Base-by-base conservation (phyloP, 2,113 vertebrate species). In the Lophotis ruficrista region DNA sequence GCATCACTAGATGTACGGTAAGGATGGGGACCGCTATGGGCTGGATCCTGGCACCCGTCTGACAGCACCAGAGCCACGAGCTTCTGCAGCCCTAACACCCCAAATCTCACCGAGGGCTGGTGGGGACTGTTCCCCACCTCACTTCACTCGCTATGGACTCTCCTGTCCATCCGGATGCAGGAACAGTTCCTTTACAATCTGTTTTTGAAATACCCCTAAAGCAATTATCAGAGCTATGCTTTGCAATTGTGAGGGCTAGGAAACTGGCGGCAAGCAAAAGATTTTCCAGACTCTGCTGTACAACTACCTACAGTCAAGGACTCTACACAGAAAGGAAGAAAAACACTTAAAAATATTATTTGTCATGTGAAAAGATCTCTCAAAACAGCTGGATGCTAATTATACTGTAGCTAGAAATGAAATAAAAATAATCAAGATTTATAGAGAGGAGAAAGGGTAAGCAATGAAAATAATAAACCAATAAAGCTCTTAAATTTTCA, bases 381-480 rank as follows among this genome's bases (percentile, higher is more conserved):
- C 54, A 3, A 33, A 94, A 72, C 86, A 96, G 65, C 61, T 91
- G 69, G 72, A 93, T 89, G 41, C 48, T 82, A 83, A 94, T 81
- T 94, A 90, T 45, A 33, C 37, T 78, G 35, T 7, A 82, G 76
- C 66, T 60, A 66, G 48, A 94, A 93, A 51, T 51, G 19, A 33
- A 50, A 41, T 86, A 92, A 91, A 38, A 25, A 62, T 3, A 45
- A 80, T 30, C 23, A 72, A 86, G 58, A 96, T 90, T 92, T 94
- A 87, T 57, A 69, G 33, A 92, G 84, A 51, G 30, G 13, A 77
- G 51, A 81, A 93, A 75, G 61, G 25, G 35, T 75, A 73, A 61
- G 86, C 89, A 92, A 91, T 37, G 2, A 85, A 86, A 92, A 90
- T n/a, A 93, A 86, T 72, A 50, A 89, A 92, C 48, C 65, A 94